Base-by-base conservation (phyloP, 2,113 vertebrate genomes). In the Apteryx mantelli region DNA sequence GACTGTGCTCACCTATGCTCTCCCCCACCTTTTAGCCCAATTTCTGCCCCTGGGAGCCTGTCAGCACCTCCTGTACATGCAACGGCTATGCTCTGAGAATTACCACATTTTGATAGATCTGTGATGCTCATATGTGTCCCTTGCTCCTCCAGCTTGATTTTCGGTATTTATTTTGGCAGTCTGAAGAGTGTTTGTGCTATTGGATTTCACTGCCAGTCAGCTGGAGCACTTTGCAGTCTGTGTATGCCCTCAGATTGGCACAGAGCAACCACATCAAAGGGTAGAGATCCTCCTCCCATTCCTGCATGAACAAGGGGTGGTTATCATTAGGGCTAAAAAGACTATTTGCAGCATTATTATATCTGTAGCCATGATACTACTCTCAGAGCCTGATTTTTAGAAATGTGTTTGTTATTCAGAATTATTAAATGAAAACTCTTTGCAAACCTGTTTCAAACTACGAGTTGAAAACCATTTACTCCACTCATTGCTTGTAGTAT, bases 51-150 rank as follows among this genome's bases (percentile, higher is more conserved):
- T 14, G 14, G 9, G 20, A 65, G 1, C n/a, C 55, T 16, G 13
- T 38, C 52, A 69, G 21, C 65, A 76, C 11, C 46, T 85, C 65
- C 34, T 55, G 21, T 8, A 12, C 0, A 0, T 7, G 13, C 21
- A 18, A 0, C 13, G 38, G 48, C 42, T 79, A 4, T 30, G 32
- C 12, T 17, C 56, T 26, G 42, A 61, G 9, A 3, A 15, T 24
- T 11, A 1, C 13, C 7, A 38, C 6, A 2, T 9, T 22, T 8
- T 13, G 0, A 0, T 14, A 71, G 25, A 38, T 50, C 56, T 56
- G 12, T 14, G 6, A 13, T 73, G 20, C 8, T 61, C 3, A 0
- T 48, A 1, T 7, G 5, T 19, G n/a, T 22, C 3, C 13, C 32
- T 34, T 78, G 7, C 42, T 68, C 22, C 5, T 4, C 4, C 17